Base-by-base conservation (phyloP, 2,113 vertebrate genomes). In the Chaenogobius annularis region DNA sequence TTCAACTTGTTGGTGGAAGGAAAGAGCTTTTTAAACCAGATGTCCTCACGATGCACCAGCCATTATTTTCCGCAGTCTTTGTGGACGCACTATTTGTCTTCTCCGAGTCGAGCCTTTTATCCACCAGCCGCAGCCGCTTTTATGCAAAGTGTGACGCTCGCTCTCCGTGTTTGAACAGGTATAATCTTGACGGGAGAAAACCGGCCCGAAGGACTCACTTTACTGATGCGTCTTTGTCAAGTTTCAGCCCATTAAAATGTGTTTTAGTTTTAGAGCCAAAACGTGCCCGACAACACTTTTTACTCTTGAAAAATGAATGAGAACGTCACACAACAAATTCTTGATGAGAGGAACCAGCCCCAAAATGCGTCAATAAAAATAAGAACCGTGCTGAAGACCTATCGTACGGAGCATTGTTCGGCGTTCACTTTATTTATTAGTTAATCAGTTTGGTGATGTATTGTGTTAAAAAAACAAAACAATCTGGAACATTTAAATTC, bases 61-160 rank as follows among this genome's bases (percentile, higher is more conserved):
- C 82, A 69, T 77, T 76, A 66, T 73, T 83, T n/a, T 86, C 88
- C 85, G 75, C 63, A 35, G 19, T 82, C 70, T 80, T 92, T 92
- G 78, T 64, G 73, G 81, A 87, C 89, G 82, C 93, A 91, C 94
- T 94, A 94, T 96, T 96, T 95, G 93, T 96, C 95, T 96, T 94
- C 95, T 95, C 92, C 94, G 78, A 86, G 82, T 81, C 67, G 59
- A 80, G 78, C 79, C 94, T 94, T 96, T 98, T 94, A 94, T 95
- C 93, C 94, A 94, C 94, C 90, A 11, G 35, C 65, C 95, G 35
- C 35, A 0, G 92, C 90, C 93, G 94, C 95, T 96, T 96, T 97
- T 96, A 97, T 96, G 95, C 95, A 97, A 97, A 96, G 92, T 94
- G 93, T 92, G 93, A 96, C 95, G 94, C 94, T 90, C 90, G 94